Evolutionary conservation across 2,888 invertebrate species (phyloP).

Genomic region (Steinernema scapterisci): DNA sequence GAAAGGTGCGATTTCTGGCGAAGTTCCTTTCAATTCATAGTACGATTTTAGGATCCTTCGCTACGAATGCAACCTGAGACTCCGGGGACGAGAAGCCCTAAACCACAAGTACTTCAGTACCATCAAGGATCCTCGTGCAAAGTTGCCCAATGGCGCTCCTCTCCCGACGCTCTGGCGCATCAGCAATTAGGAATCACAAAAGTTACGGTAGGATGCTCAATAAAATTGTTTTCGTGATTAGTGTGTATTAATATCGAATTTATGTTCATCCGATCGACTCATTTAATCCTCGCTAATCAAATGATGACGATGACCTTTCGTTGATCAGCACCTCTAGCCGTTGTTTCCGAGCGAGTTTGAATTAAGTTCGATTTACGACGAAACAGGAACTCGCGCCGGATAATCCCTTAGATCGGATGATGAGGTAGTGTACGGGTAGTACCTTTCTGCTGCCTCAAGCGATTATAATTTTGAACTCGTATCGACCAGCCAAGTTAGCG

Average conservation of each 20-base stretch:
- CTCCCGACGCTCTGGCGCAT: conserved; percentile 17
- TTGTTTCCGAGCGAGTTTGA: conserved; percentile 4
- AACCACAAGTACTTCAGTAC: conserved; percentile 36
- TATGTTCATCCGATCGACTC: not conserved
- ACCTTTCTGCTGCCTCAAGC: too few relatives aligned
- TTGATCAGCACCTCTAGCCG: not conserved
- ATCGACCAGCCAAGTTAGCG: too few relatives aligned
- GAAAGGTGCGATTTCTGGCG: conserved; percentile 32
- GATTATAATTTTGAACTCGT: too few relatives aligned
- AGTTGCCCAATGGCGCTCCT: conserved; percentile 30
- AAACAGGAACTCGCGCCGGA: not conserved
- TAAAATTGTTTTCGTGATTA: too few relatives aligned
- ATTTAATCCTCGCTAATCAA: not conserved
- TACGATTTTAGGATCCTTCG: conserved; percentile 37
- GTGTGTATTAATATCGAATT: not conserved
- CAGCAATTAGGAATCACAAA: too few relatives aligned
- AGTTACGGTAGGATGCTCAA: too few relatives aligned
- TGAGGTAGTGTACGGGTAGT: too few relatives aligned
- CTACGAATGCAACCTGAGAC: conserved; percentile 36
- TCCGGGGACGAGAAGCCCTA: conserved; percentile 39
- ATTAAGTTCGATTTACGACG: not conserved
- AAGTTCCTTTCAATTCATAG: too few relatives aligned
- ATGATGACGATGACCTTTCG: not conserved
- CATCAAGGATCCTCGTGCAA: conserved; percentile 33
- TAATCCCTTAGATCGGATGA: not conserved